These are phyloP conservation scores for Neodon shergylaensis DNA, from an alignment of 2,113 vertebrate genomes.

Conservation along the genomic window DNA sequence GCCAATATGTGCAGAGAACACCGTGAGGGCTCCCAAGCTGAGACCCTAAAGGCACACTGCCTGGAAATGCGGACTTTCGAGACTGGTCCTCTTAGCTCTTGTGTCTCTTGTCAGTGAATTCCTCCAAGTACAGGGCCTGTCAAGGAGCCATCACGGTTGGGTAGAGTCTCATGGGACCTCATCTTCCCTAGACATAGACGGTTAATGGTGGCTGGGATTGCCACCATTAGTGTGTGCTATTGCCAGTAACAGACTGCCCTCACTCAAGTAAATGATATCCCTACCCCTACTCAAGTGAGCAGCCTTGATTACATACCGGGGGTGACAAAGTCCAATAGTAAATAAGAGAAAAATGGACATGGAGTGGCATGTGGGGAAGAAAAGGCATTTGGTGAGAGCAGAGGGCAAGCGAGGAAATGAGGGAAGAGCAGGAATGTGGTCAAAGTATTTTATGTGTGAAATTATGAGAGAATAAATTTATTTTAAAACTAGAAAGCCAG, in stretches of 20 bases:
- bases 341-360: neutral
- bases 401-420: too few relatives aligned
- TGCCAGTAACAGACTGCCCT: neutral
- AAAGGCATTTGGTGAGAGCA: neutral
- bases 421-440: too few relatives aligned
- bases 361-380: too few relatives aligned
- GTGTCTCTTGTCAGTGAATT: neutral
- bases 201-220: neutral
- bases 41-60: neutral
- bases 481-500: neutral
- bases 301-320: neutral
- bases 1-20: fast-evolving
- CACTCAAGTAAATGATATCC: neutral
- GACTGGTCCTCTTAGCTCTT: fast-evolving
- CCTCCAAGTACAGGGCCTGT: neutral
- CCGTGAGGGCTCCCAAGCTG: too few relatives aligned
- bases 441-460: neutral
- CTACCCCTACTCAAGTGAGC: neutral
- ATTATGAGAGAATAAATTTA: neutral
- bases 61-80: neutral
- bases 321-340: neutral
- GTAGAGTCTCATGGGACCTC: neutral
- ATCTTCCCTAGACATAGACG: neutral
- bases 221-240: too few relatives aligned
- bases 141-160: neutral